Percentiles rank a stretch among this genome's conserved stretches.
Conservation (phyloP, 2,888 invertebrate genomes). For the Drosophila colorata region DNA sequence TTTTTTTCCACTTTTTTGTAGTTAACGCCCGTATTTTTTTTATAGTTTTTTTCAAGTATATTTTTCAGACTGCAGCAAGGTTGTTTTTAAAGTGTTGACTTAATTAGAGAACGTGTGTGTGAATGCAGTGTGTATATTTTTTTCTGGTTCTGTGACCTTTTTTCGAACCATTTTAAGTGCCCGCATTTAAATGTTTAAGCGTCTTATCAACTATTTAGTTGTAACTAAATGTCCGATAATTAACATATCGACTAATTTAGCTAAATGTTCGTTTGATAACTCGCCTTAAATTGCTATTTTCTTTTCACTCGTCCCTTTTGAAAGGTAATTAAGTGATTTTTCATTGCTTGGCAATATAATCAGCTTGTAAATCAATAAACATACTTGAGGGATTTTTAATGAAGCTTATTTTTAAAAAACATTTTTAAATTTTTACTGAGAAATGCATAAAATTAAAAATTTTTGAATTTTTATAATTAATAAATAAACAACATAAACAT, state of each 20-base stretch:
- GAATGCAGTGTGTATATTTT: conserved; percentile 1
- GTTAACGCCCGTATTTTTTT: conserved; percentile 26
- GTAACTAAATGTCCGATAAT: conserved; percentile 1
- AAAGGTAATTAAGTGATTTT: conserved; percentile 25
- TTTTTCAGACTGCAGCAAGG: conserved; percentile 39
- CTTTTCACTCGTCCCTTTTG: not conserved
- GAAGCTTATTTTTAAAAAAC: not conserved
- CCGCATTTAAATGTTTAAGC: conserved; percentile 2
- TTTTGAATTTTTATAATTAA: too few species aligned
- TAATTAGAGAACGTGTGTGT: conserved; percentile 48
- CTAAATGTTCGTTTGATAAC: too few species aligned
- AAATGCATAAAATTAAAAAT: too few species aligned
- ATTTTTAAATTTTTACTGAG: too few species aligned
- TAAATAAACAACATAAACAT: too few species aligned
- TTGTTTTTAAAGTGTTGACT: conserved; percentile 57
- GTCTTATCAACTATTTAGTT: conserved; percentile 12
- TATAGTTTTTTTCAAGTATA: conserved; percentile 1
- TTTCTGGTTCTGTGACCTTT: not conserved
- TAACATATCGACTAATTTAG: conserved; percentile 11
- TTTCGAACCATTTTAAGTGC: not conserved
- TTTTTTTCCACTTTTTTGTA: conserved; percentile 2
- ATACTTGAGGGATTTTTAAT: conserved; percentile 9
- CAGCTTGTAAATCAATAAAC: conserved; percentile 11
- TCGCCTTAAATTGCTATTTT: not conserved
- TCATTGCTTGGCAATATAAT: conserved; percentile 21